Base-by-base conservation (phyloP, 2,113 vertebrate species). In the Clarias macrocephalus region DNA sequence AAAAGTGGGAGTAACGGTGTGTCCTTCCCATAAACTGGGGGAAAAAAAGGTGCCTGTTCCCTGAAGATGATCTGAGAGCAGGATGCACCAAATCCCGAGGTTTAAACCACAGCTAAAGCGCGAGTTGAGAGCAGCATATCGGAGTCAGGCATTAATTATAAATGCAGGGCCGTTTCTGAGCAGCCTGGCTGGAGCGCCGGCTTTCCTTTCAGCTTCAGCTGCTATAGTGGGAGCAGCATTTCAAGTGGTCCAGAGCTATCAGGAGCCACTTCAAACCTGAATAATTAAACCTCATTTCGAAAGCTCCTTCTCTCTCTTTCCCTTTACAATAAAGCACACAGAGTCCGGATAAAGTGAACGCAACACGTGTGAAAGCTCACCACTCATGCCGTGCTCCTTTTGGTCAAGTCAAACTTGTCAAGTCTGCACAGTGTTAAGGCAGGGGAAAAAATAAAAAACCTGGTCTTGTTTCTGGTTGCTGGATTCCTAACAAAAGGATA, bases 191-290 rank as follows among this genome's bases (percentile, higher is more conserved):
- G 57, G 42, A 83, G 81, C 80, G 9, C 54, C 85, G 86, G 83
- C 72, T 89, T 86, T 79, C 86, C 85, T 87, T 85, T 72, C 81
- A 76, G 33, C 66, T 37, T 86, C 25, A 70, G 83, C 37, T 79
- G 77, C 85, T 82, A 70, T 19, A 37, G 48, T 66, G 81, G 60
- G 18, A 86, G 84, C 59, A 75, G 80, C 59, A 63, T 70, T 88
- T 88, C 87, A 87, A 87, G 87, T 68, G 77, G 76, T 88, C 76
- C 21, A 56, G 54, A 82, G 48, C 80, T 52, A 63, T 87, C 86
- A 87, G 86, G 72, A 87, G 82, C 84, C 72, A 88, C 89, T 83
- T 65, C 86, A 88, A 85, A 23, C 59, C 37, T 90, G 82, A 90
- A 90, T 90, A 77, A 90, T 88, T 87, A 80, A 88, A 85, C 68